These are phyloP conservation scores for Hippocampus zosterae DNA, from an alignment of 2,113 vertebrate species.

Conservation along the genomic window DNA sequence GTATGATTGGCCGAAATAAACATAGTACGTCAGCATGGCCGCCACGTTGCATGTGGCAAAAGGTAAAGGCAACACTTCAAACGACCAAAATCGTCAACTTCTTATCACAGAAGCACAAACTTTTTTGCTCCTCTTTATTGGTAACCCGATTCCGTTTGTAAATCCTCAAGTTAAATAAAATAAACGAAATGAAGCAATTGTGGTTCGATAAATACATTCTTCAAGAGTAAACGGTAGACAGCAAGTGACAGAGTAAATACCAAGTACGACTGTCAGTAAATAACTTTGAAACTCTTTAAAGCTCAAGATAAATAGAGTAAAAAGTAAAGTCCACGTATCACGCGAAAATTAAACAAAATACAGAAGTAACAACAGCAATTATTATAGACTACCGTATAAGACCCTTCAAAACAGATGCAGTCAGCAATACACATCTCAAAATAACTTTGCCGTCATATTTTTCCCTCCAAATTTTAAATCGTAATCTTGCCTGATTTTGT, in stretches of 20 bases:
- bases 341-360: slow-evolving; percentile 5
- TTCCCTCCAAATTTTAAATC: neutral
- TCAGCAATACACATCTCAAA: neutral
- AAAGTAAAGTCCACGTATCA: neutral
- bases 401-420: neutral
- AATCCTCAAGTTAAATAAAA: slow-evolving; percentile 61
- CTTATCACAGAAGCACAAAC: neutral
- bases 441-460: neutral
- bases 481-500: neutral
- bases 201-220: slow-evolving; percentile 66
- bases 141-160: slow-evolving; percentile 56
- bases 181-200: slow-evolving; percentile 64
- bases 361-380: neutral
- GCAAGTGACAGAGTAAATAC: slow-evolving; percentile 13
- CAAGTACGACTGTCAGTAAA: neutral
- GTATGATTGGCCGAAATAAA: neutral
- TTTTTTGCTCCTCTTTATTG: slow-evolving; percentile 62
- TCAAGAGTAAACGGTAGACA: slow-evolving; percentile 21
- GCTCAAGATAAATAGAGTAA: neutral
- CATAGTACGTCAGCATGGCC: too few species aligned
- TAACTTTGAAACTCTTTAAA: neutral
- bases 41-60: too few species aligned
- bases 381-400: too few species aligned
- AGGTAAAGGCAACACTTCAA: too few species aligned
- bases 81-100: neutral